phyloP scores from a whole-genome alignment of 1,140 invertebrate species.

The Panonychus citri region DNA sequence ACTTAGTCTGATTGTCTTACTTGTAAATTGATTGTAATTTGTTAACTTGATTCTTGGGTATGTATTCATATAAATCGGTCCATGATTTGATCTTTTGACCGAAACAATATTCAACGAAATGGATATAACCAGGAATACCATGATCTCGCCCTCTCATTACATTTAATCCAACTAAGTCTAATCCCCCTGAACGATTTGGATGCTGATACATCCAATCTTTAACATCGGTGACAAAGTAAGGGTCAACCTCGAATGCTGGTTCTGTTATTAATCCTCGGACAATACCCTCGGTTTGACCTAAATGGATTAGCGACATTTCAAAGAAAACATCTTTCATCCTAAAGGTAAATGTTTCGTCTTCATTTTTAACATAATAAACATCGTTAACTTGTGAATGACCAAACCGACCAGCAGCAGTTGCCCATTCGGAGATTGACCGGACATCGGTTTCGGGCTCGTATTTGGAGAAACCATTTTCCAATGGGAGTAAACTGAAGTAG shows the following conservation, averaged over 20 bases:
- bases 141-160: constrained; percentile 14
- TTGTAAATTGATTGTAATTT: constrained; percentile 5
- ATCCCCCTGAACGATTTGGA: constrained; percentile 11
- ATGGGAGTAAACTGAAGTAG: background rate
- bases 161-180: constrained; percentile 16
- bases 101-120: constrained; percentile 10
- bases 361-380: constrained; percentile 8
- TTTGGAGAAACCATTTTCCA: constrained; percentile 32
- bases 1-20: background rate
- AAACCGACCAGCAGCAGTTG: constrained; percentile 27
- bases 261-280: constrained; percentile 9
- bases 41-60: constrained; percentile 6
- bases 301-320: constrained; percentile 14
- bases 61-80: constrained; percentile 11
- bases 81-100: constrained; percentile 8
- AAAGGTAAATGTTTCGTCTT: constrained; percentile 26
- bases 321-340: constrained; percentile 14
- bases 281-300: constrained; percentile 12
- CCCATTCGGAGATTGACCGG: constrained; percentile 48
- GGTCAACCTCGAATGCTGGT: constrained; percentile 13
- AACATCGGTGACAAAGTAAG: constrained; percentile 11
- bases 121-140: constrained; percentile 30
- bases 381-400: constrained; percentile 58
- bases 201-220: constrained; percentile 10
- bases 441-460: constrained; percentile 41